These are phyloP conservation scores for Hofmannophila pseudospretella DNA, from an alignment of 2,888 invertebrate genomes.

Conservation along the genomic window DNA sequence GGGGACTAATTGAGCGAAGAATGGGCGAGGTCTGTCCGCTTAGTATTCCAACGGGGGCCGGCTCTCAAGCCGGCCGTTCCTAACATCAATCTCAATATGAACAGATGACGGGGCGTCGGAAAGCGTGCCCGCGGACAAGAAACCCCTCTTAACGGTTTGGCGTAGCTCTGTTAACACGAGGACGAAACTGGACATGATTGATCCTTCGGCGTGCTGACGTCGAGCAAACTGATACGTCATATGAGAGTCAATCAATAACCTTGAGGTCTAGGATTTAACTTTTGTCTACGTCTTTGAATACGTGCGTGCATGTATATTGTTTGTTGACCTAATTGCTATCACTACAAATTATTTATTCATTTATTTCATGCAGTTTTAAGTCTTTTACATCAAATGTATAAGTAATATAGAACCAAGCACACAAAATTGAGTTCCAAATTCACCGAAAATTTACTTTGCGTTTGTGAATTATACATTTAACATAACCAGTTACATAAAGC, in stretches of 20 bases:
- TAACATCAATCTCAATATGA: conserved; percentile 75
- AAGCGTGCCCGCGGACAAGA: conserved; percentile 60
- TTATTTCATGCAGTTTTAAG: too few species aligned
- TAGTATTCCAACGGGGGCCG: conserved; percentile 64
- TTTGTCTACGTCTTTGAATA: too few species aligned
- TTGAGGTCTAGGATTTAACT: not conserved
- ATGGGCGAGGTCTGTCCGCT: conserved; percentile 52
- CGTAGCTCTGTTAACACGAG: conserved; percentile 35
- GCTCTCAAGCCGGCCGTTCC: conserved; percentile 44
- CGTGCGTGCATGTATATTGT: too few species aligned
- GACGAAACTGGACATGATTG: conserved; percentile 51
- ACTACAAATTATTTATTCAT: too few species aligned
- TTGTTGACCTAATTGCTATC: too few species aligned
- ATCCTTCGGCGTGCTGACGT: conserved; percentile 27
- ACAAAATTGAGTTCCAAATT: too few species aligned
- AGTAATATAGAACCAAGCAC: too few species aligned
- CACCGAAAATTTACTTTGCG: too few species aligned
- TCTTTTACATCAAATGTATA: too few species aligned
- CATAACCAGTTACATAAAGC: too few species aligned
- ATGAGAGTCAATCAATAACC: not conserved
- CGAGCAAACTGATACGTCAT: conserved; percentile 6
- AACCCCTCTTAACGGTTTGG: conserved; percentile 65
- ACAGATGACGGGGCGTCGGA: conserved; percentile 66
- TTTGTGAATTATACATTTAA: too few species aligned
- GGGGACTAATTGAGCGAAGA: conserved; percentile 69